Percentiles rank a stretch among this genome's conserved stretches.
These are phyloP conservation scores for Sylvicapra grimmia DNA, from an alignment of 2,113 vertebrate genomes.

Conservation along the genomic window DNA sequence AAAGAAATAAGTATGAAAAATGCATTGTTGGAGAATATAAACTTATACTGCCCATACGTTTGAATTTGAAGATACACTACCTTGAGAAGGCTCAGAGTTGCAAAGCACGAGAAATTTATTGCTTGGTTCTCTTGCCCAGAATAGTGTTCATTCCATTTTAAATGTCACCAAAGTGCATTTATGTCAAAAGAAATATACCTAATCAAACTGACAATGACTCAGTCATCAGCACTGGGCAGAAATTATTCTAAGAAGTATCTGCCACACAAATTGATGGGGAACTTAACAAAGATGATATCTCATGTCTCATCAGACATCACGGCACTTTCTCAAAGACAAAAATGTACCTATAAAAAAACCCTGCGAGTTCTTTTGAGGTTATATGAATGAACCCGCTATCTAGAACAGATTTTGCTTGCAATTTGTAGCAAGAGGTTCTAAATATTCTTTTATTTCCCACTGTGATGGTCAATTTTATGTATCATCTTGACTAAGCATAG, in stretches of 20 bases:
- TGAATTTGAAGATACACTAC: slow-evolving; percentile 43
- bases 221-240: slow-evolving; percentile 57
- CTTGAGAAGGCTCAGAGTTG: slow-evolving; percentile 16
- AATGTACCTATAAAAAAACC: not conserved
- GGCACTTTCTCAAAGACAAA: slow-evolving; percentile 62
- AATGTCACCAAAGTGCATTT: slow-evolving; percentile 43
- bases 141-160: slow-evolving; percentile 6
- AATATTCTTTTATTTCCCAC: not conserved
- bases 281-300: slow-evolving; percentile 45
- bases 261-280: slow-evolving; percentile 65
- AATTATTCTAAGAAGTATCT: slow-evolving; percentile 62
- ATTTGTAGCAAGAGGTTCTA: not conserved
- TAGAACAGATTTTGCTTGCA: not conserved
- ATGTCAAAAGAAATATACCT: slow-evolving; percentile 27
- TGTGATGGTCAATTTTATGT: not conserved
- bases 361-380: slow-evolving; percentile 16
- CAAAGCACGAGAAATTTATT: slow-evolving; percentile 44
- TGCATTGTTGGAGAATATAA: slow-evolving; percentile 39
- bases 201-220: slow-evolving; percentile 70
- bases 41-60: slow-evolving; percentile 31
- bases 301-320: slow-evolving; percentile 55
- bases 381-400: not conserved
- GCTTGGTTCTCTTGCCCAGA: slow-evolving; percentile 24
- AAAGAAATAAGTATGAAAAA: slow-evolving; percentile 34
- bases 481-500: not conserved